A percentile compares a stretch with the other conserved stretches of the same genome.
Conservation (phyloP, 1,140 invertebrate genomes). For the Pseudomyrmex pallidus region DNA sequence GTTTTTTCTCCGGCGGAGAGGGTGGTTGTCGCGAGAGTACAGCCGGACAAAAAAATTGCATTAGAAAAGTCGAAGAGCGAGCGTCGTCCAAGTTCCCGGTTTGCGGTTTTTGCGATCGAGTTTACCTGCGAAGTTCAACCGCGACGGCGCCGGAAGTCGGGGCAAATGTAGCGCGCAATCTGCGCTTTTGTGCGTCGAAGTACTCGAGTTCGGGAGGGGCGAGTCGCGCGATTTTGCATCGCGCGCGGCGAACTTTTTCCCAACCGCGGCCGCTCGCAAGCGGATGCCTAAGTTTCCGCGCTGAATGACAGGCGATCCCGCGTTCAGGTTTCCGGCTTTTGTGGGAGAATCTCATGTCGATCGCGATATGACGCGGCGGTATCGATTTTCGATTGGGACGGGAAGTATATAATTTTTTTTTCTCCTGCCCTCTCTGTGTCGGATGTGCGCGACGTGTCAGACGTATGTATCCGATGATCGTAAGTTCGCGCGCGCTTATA, state of each 20-base stretch:
- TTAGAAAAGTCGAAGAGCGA: slow-evolving; percentile 35
- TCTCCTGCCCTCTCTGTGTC: no score
- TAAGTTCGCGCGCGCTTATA: not conserved
- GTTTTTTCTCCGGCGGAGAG: not conserved
- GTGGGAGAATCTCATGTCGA: slow-evolving; percentile 21
- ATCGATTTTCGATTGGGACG: slow-evolving; percentile 50
- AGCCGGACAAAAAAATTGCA: slow-evolving; percentile 32
- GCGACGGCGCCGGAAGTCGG: not conserved
- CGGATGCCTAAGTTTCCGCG: slow-evolving; percentile 29
- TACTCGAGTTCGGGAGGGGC: not conserved
- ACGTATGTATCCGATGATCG: not conserved
- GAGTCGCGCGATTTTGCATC: slow-evolving; percentile 48
- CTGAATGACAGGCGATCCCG: slow-evolving; percentile 36
- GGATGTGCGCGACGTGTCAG: not conserved
- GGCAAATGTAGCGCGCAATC: slow-evolving; percentile 55
- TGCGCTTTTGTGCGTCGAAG: slow-evolving; percentile 37
- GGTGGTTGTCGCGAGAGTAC: not conserved
- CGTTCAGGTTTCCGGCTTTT: slow-evolving; percentile 20
- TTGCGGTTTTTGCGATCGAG: slow-evolving; percentile 42
- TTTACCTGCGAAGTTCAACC: slow-evolving; percentile 31
- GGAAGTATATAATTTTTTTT: slow-evolving; percentile 10
- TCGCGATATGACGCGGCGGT: slow-evolving; percentile 41
- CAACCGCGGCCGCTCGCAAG: not conserved
- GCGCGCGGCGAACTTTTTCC: slow-evolving; percentile 33
- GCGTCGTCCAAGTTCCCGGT: slow-evolving; percentile 17